Percentiles rank a stretch among this genome's conserved stretches.
Conservation (phyloP, 2,888 invertebrate species). For the Fissipunctia ypsillon region DNA sequence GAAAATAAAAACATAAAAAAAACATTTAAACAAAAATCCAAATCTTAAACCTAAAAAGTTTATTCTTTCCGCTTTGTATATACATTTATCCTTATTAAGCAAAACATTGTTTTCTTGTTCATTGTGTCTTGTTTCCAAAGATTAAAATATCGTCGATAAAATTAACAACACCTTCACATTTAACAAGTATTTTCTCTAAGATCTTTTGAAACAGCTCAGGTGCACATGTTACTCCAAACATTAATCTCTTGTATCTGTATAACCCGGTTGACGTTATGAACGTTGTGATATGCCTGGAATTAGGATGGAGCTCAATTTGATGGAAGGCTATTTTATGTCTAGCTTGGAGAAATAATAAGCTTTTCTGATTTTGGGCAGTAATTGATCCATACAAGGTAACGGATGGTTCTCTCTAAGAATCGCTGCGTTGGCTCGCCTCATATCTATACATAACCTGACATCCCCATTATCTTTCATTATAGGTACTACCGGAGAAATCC, state of each 20-base stretch:
- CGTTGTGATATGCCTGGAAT: conserved; percentile 64
- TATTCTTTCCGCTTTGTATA: background rate
- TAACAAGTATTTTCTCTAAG: conserved; percentile 65
- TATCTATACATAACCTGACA: conserved; percentile 65
- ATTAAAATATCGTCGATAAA: conserved; percentile 64
- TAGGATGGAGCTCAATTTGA: conserved; percentile 57
- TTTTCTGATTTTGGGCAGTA: conserved; percentile 63
- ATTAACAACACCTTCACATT: conserved; percentile 59
- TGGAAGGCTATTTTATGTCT: conserved; percentile 66
- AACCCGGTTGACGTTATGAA: conserved; percentile 61
- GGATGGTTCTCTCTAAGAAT: conserved; percentile 68
- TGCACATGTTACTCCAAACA: conserved; percentile 72
- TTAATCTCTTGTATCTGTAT: conserved; percentile 70
- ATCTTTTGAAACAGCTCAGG: conserved; percentile 74
- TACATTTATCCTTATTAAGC: conserved; percentile 7
- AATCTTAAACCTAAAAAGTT: too few relatives aligned
- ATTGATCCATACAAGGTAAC: conserved; percentile 66
- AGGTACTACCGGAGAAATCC: conserved; percentile 64
- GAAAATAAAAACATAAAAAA: too few relatives aligned
- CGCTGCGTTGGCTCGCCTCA: conserved; percentile 68
- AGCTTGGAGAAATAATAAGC: conserved; percentile 60
- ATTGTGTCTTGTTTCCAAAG: conserved; percentile 48
- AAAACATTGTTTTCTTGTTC: conserved; percentile 5
- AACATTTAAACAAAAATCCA: too few relatives aligned
- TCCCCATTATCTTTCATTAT: conserved; percentile 63